Conservation (phyloP, 2,797 vertebrate species). For the Eptatretus atami region DNA sequence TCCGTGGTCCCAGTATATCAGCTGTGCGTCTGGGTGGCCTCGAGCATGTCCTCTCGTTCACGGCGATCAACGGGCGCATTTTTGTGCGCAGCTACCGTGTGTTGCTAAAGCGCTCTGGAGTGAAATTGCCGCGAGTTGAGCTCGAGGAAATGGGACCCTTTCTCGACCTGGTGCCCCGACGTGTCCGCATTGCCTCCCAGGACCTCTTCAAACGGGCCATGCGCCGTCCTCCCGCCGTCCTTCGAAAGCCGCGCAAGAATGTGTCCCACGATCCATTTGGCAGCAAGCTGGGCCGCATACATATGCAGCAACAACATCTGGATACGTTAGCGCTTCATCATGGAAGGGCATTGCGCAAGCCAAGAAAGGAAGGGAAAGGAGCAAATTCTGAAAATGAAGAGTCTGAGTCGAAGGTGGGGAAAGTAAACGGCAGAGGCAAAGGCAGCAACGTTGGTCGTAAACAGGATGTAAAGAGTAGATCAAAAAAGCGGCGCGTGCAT, state of each 20-base stretch:
- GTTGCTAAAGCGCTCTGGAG: slow-evolving; percentile 71
- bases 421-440: slow-evolving; percentile 22
- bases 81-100: slow-evolving; percentile 66
- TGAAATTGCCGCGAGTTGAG: slow-evolving; percentile 56
- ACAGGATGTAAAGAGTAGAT: background rate
- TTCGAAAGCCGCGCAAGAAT: slow-evolving; percentile 89
- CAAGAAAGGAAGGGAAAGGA: slow-evolving; percentile 16
- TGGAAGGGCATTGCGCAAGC: slow-evolving; percentile 69
- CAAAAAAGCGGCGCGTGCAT: too few species aligned
- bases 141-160: slow-evolving; percentile 79
- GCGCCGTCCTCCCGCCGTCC: slow-evolving; percentile 32
- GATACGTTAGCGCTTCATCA: slow-evolving; percentile 55
- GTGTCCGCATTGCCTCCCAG: slow-evolving; percentile 60
- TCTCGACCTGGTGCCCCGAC: slow-evolving; percentile 39
- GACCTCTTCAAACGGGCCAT: slow-evolving; percentile 52
- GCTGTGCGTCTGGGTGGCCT: slow-evolving; percentile 51
- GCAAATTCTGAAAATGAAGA: slow-evolving; percentile 6
- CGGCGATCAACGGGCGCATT: slow-evolving; percentile 48
- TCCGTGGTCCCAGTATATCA: slow-evolving; percentile 43
- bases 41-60: slow-evolving; percentile 58
- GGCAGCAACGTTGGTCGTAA: slow-evolving; percentile 8
- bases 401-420: slow-evolving; percentile 10
- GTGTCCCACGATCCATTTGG: slow-evolving; percentile 57
- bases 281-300: slow-evolving; percentile 48
- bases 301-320: slow-evolving; percentile 88